Base-by-base conservation (phyloP, 2,888 invertebrate species). In the Zaprionus lineosus region DNA sequence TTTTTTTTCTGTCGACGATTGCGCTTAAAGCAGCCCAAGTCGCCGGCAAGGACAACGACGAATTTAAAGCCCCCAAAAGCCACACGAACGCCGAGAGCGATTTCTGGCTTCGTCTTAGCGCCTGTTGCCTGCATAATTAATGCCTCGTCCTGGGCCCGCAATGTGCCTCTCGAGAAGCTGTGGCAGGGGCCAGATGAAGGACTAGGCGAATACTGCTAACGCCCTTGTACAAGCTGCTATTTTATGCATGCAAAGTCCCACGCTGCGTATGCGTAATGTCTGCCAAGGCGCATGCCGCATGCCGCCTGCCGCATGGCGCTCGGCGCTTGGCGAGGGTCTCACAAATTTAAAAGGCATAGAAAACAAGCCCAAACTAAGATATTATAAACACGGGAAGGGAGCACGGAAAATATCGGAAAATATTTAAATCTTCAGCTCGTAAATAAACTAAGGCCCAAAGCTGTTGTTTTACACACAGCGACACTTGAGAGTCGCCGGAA, bases 241-340 rank as follows among this genome's bases (percentile, higher is more conserved):
- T 78, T 84, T 71, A 82, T 78, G 78, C 74, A 78, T 84, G 78
- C 65, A 74, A 78, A 78, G 58, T 53, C 60, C 52, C 82, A 82
- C 68, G 74, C 57, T 67, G 84, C 82, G 82, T 82, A 74, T 77
- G 64, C 82, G 70, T 56, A 64, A 70, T 77, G 18, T 43, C 19
- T 50, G 47, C 3, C 34, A 29, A 16, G 36, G 14, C 8, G 7
- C 36, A 34, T 28, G 29, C 21, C 28, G 26, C 50, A 47, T 44
- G n/a, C n/a, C n/a, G n/a, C n/a, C n/a, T n/a, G n/a, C n/a, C n/a
- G n/a, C n/a, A n/a, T n/a, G n/a, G n/a, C n/a, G n/a, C n/a, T n/a
- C n/a, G n/a, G n/a, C n/a, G n/a, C n/a, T n/a, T n/a, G n/a, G n/a
- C n/a, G n/a, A n/a, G n/a, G n/a, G n/a, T n/a, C n/a, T n/a, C n/a